A percentile compares a stretch with the other conserved stretches of the same genome.
Conservation (phyloP, 2,888 invertebrate species). For the Melanostoma mellinum region DNA sequence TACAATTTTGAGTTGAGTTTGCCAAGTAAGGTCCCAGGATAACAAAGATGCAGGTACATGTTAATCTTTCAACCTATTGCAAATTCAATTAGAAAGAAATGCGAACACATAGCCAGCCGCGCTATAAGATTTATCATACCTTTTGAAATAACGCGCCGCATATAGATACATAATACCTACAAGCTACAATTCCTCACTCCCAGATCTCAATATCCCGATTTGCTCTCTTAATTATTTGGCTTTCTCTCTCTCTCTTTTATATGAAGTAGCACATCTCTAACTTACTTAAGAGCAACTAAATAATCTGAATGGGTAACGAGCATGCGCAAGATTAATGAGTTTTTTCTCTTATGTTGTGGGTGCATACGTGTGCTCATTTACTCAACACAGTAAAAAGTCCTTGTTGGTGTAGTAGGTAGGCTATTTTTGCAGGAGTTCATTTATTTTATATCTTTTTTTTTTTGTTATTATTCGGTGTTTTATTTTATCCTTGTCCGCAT, state of each 20-base stretch:
- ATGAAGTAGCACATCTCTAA: too few species aligned
- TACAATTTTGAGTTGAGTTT: neutral
- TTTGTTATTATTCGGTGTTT: constrained; percentile 20
- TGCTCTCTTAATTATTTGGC: neutral
- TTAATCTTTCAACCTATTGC: constrained; percentile 13
- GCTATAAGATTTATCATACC: too few species aligned
- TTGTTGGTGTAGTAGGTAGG: constrained; percentile 36
- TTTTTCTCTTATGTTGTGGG: constrained; percentile 4
- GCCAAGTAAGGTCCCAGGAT: neutral
- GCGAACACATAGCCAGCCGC: too few species aligned
- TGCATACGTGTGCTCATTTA: neutral
- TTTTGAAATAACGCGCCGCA: too few species aligned
- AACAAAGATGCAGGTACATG: too few species aligned
- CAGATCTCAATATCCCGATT: too few species aligned
- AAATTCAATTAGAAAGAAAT: constrained; percentile 15
- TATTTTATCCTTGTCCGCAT: constrained; percentile 33
- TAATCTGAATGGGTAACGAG: constrained; percentile 9
- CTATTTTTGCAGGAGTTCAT: constrained; percentile 39
- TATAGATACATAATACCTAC: too few species aligned
- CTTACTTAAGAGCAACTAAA: constrained; percentile 2
- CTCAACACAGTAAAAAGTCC: constrained; percentile 29
- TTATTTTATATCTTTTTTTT: constrained; percentile 53
- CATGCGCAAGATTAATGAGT: constrained; percentile 32
- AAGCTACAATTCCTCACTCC: too few species aligned
- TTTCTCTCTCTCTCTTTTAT: neutral